Base-by-base conservation (phyloP, 2,113 vertebrate genomes). In the Ictidomys tridecemlineatus region DNA sequence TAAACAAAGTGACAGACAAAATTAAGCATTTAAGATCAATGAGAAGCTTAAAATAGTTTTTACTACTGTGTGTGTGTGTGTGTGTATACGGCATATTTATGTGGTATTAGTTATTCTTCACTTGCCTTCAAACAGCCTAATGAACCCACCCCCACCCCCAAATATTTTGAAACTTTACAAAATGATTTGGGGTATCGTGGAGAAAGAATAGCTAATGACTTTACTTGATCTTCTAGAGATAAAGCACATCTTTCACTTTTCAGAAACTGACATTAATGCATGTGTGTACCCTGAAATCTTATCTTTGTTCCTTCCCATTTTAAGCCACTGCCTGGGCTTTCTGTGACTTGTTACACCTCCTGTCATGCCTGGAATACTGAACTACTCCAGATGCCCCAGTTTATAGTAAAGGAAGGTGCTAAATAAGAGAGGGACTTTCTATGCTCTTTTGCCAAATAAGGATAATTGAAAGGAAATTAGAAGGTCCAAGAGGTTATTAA, bases 401-500 rank as follows among this genome's bases (percentile, higher is more conserved):
- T 80, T 45, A 39, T 69, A 67, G 6, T 39, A 83, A 34, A 26
- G 8, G 18, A 88, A 80, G 39, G 85, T 18, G 3, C n/a, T 82
- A 76, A 82, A 48, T 58, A 56, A 84, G 9, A 82, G 69, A 83
- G 10, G 11, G 37, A 2, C 37, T 78, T 84, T 3, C 1, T 73
- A 26, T 77, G 26, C 82, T 85, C 34, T 70, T n/a, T 70, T 70
- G 67, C 34, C 7, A 18, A 69, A 83, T 83, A 84, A 86, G 20
- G 16, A 83, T 4, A 53, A 4, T 85, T 87, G 9, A 26, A 86
- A 72, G 13, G 56, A 67, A 24, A 89, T 79, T 85, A n/a, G 88
- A 37, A 61, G 22, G 42, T 89, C 89, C 63, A 83, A 74, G 12
- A 94, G 13, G 24, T 86, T 95, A 86, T 86, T 88, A 91, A 82